Percentiles rank a stretch among this genome's conserved stretches.
These are phyloP conservation scores for Leptopilina myrica DNA, from an alignment of 2,888 invertebrate genomes.

Conservation along the genomic window DNA sequence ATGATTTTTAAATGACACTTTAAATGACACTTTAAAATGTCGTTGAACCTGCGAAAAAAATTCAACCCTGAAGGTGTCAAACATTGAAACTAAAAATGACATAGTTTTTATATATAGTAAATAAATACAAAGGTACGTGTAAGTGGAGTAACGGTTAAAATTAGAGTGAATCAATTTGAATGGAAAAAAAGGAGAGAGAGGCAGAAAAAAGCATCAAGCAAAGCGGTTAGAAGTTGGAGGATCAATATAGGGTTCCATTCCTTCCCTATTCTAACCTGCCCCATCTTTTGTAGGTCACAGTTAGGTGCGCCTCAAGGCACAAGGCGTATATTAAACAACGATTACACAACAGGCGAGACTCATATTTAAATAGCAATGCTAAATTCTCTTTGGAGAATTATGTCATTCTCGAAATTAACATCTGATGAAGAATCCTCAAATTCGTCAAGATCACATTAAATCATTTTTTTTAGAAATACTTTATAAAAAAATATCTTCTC, in stretches of 20 bases:
- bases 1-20: too few relatives aligned
- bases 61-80: background rate
- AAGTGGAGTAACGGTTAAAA: conserved; percentile 24
- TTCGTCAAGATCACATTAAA: background rate
- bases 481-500: background rate
- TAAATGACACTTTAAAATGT: background rate
- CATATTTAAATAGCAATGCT: background rate
- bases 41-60: background rate
- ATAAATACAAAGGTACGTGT: background rate
- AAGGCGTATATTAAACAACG: background rate
- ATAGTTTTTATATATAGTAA: background rate
- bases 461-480: background rate
- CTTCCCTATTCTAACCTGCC: conserved; percentile 13
- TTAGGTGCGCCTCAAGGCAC: conserved; percentile 25
- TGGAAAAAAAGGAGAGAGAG: background rate
- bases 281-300: conserved; percentile 33
- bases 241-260: conserved; percentile 24
- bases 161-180: conserved; percentile 12
- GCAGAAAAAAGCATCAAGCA: too few relatives aligned
- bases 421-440: background rate
- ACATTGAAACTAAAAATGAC: background rate
- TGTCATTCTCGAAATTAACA: background rate
- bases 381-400: conserved; percentile 1
- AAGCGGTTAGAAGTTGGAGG: conserved; percentile 22
- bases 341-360: conserved; percentile 15